phyloP scores from a whole-genome alignment of 92 coral and sea anemone species.

The Porites rus region DNA sequence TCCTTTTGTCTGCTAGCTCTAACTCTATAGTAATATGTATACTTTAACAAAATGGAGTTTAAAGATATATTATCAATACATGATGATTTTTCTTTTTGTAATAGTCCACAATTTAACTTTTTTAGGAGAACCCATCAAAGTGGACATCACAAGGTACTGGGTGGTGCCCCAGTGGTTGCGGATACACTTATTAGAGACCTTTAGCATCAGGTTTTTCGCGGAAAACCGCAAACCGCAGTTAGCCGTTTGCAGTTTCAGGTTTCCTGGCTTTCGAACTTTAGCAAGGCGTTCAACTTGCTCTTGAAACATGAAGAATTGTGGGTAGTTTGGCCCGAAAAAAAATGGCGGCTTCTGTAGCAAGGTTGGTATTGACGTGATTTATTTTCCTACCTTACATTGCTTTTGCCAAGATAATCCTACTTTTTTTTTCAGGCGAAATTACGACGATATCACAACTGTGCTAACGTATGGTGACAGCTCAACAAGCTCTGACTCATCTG shows the following conservation, averaged over 20 bases:
- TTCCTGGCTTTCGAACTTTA: constrained; percentile 48
- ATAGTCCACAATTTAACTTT: neutral
- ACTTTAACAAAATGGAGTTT: no score
- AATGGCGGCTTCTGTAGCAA: constrained; percentile 70
- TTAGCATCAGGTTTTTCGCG: no score
- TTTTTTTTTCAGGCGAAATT: constrained; percentile 58
- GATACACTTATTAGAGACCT: neutral
- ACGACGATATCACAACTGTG: constrained; percentile 53
- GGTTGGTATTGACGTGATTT: constrained; percentile 40
- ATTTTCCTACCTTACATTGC: neutral
- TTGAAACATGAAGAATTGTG: constrained; percentile 58
- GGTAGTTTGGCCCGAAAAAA: constrained; percentile 46
- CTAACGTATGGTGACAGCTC: constrained; percentile 61
- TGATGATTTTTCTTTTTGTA: no score
- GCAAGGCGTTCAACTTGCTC: constrained; percentile 36
- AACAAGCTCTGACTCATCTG: constrained; percentile 54
- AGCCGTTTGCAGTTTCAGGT: constrained; percentile 72
- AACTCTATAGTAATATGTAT: no score
- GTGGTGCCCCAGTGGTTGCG: neutral
- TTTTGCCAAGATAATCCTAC: constrained; percentile 13
- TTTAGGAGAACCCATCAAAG: constrained; percentile 2
- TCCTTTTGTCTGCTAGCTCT: no score
- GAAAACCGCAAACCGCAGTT: neutral
- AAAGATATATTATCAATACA: no score
- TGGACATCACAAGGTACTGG: constrained; percentile 5